phyloP scores from a whole-genome alignment of 2,888 invertebrate species.

The Eledona agricola region DNA sequence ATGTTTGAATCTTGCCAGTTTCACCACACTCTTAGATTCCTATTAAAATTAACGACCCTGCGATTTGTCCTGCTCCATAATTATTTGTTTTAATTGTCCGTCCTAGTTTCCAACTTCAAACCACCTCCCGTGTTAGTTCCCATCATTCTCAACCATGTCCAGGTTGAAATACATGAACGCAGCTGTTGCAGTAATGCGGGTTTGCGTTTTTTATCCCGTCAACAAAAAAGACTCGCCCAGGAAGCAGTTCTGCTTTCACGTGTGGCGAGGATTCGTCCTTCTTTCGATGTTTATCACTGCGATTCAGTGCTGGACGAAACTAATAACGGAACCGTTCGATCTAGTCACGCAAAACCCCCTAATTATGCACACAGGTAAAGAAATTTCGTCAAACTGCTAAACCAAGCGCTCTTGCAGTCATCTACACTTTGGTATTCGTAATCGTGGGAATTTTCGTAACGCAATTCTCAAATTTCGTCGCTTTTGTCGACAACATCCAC shows the following conservation, averaged over 20 bases:
- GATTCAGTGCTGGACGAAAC: not conserved
- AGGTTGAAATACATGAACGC: too few species aligned
- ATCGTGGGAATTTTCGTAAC: not conserved
- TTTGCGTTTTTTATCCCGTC: constrained; percentile 3
- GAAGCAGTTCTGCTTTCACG: not conserved
- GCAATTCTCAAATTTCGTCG: not conserved
- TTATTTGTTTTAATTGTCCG: too few species aligned
- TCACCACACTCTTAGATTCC: too few species aligned
- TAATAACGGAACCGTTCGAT: not conserved
- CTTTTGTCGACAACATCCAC: constrained; percentile 1
- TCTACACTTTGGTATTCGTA: not conserved
- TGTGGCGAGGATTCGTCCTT: not conserved
- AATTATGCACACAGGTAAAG: constrained; percentile 1
- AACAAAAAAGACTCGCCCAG: not conserved
- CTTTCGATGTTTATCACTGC: not conserved
- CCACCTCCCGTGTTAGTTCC: too few species aligned
- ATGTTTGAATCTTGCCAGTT: too few species aligned
- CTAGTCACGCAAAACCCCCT: not conserved
- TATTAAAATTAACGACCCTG: too few species aligned
- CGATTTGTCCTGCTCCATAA: too few species aligned
- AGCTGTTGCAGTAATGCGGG: too few species aligned
- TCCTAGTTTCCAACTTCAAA: too few species aligned
- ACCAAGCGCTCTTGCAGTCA: not conserved
- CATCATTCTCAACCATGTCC: too few species aligned
- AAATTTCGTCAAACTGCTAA: not conserved